Conservation (phyloP, 64 coral and sea anemone species). For the Pocillopora damicornis region DNA sequence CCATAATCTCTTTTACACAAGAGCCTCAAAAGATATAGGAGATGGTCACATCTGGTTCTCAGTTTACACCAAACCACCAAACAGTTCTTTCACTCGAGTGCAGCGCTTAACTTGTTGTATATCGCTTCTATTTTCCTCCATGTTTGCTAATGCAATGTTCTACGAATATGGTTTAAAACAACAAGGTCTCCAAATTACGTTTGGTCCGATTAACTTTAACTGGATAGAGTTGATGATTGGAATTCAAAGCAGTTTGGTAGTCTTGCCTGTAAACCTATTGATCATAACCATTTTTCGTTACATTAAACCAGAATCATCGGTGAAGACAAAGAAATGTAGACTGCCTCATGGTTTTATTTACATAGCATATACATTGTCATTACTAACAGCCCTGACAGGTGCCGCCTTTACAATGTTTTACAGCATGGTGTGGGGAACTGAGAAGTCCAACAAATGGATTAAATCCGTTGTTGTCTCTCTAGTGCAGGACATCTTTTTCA, state of each 20-base stretch:
- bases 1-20: constrained; percentile 57
- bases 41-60: constrained; percentile 52
- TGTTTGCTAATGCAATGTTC: constrained; percentile 56
- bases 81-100: constrained; percentile 32
- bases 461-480: constrained; percentile 54
- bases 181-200: constrained; percentile 4
- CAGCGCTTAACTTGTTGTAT: constrained; percentile 48
- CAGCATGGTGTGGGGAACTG: constrained; percentile 74
- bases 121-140: constrained; percentile 18
- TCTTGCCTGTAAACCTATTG: constrained; percentile 36
- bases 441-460: constrained; percentile 74
- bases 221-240: constrained; percentile 29
- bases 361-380: constrained; percentile 45
- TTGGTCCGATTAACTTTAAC: constrained; percentile 40
- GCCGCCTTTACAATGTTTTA: constrained; percentile 67
- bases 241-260: constrained; percentile 34
- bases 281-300: constrained; percentile 39
- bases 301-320: background rate
- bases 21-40: constrained; percentile 8
- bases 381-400: constrained; percentile 16
- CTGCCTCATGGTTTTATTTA: constrained; percentile 60
- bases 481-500: constrained; percentile 72
- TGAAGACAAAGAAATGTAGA: constrained; percentile 24
- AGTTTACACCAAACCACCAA: constrained; percentile 30
- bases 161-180: constrained; percentile 19